Conservation (phyloP, 2,113 vertebrate genomes). For the Phyllopteryx taeniolatus region DNA sequence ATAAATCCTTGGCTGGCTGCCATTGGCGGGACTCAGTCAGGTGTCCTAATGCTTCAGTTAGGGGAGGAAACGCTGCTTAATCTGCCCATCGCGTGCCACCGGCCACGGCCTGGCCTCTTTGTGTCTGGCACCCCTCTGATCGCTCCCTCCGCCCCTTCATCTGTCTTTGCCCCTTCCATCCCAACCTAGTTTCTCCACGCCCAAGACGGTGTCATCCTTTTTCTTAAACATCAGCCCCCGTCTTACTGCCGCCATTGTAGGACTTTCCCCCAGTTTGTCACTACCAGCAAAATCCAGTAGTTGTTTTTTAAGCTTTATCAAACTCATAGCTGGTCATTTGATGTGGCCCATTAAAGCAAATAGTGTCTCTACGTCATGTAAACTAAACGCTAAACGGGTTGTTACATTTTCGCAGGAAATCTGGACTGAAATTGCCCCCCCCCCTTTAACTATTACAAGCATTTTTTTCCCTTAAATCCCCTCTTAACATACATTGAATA, state of each 20-base stretch:
- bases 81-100: conserved; percentile 75
- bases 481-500: too few species aligned
- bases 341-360: too few species aligned
- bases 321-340: too few species aligned
- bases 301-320: too few species aligned
- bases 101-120: conserved; percentile 70
- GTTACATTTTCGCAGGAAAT: too few species aligned
- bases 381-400: too few species aligned
- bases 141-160: conserved; percentile 51
- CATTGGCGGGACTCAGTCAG: conserved; percentile 72
- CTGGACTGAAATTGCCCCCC: too few species aligned
- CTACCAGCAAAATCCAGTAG: neutral
- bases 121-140: conserved; percentile 70
- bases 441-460: too few species aligned
- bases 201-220: conserved; percentile 50
- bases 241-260: conserved; percentile 13
- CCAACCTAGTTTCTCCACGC: conserved; percentile 55
- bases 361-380: too few species aligned
- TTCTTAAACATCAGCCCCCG: conserved; percentile 34
- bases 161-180: conserved; percentile 52
- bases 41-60: conserved; percentile 72
- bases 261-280: neutral
- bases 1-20: conserved; percentile 63
- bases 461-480: too few species aligned
- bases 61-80: conserved; percentile 71